Conservation (phyloP, 2,888 invertebrate species). For the Thereva nobilitata region DNA sequence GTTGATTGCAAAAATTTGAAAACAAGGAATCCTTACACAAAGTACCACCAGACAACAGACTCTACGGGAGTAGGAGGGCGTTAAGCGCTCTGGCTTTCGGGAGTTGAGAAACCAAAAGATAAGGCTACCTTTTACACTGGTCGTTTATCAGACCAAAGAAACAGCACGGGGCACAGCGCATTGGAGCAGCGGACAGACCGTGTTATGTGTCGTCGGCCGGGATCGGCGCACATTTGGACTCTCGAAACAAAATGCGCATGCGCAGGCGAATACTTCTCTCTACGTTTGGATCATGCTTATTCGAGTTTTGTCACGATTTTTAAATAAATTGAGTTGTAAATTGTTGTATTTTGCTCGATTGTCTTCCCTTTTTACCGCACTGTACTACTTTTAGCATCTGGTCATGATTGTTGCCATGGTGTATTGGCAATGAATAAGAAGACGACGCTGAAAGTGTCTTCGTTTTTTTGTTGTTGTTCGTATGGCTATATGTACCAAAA, state of each 20-base stretch:
- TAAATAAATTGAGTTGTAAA: constrained; percentile 44
- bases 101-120: constrained; percentile 15
- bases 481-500: no score
- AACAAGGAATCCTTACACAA: constrained; percentile 27
- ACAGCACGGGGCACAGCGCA: constrained; percentile 21
- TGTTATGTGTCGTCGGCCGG: not conserved
- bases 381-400: not conserved
- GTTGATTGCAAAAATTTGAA: constrained; percentile 22
- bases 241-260: not conserved
- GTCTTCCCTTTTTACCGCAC: not conserved
- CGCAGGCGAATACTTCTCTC: constrained; percentile 1
- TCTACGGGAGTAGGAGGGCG: not conserved
- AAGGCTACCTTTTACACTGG: constrained; percentile 25
- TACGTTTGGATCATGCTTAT: constrained; percentile 32
- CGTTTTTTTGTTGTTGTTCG: not conserved
- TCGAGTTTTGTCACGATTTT: constrained; percentile 43
- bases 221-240: not conserved
- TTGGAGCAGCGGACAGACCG: no score
- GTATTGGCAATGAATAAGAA: not conserved
- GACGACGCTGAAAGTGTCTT: not conserved
- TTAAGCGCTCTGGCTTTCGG: constrained; percentile 17
- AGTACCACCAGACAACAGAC: not conserved
- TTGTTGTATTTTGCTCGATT: constrained; percentile 40
- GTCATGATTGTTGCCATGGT: not conserved
- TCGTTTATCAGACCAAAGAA: constrained; percentile 30